Evolutionary conservation across 2,113 vertebrate species (phyloP).

Genomic region (Seriola aureovittata): DNA sequence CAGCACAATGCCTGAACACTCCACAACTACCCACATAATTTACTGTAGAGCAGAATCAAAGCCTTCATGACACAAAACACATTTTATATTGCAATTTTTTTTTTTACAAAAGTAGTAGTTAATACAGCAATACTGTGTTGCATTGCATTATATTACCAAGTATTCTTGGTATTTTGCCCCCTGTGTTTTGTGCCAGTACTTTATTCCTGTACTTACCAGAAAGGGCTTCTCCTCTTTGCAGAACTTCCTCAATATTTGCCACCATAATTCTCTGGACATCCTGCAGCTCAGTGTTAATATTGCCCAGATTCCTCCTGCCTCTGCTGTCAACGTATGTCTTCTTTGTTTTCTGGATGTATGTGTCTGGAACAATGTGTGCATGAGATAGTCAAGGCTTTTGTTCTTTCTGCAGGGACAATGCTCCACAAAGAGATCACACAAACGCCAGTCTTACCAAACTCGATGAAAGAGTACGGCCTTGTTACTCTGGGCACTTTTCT

Average conservation of each 20-base stretch:
- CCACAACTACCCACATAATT: too few species aligned
- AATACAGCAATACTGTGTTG: too few species aligned
- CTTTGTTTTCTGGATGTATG: constrained; percentile 98
- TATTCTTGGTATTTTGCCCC: too few species aligned
- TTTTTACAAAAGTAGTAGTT: too few species aligned
- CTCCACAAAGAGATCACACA: neutral
- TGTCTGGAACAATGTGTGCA: constrained; percentile 85
- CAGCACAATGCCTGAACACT: too few species aligned
- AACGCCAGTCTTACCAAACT: constrained; percentile 88
- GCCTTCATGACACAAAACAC: too few species aligned
- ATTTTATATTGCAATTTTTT: too few species aligned
- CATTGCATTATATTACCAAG: too few species aligned
- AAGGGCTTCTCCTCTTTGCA: constrained; percentile 95
- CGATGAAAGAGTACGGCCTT: constrained; percentile 98
- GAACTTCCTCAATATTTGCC: constrained; percentile 97
- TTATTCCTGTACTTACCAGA: constrained; percentile 85
- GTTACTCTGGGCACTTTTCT: constrained; percentile 92
- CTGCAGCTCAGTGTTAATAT: constrained; percentile 96
- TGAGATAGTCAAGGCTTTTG: neutral
- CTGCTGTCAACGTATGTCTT: constrained; percentile 94
- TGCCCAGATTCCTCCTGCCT: constrained; percentile 92
- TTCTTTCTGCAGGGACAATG: neutral
- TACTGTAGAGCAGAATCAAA: too few species aligned
- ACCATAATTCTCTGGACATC: constrained; percentile 99
- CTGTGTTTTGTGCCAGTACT: too few species aligned